These are phyloP conservation scores for Epinephelus fuscoguttatus DNA, from an alignment of 2,113 vertebrate species.

Conservation along the genomic window DNA sequence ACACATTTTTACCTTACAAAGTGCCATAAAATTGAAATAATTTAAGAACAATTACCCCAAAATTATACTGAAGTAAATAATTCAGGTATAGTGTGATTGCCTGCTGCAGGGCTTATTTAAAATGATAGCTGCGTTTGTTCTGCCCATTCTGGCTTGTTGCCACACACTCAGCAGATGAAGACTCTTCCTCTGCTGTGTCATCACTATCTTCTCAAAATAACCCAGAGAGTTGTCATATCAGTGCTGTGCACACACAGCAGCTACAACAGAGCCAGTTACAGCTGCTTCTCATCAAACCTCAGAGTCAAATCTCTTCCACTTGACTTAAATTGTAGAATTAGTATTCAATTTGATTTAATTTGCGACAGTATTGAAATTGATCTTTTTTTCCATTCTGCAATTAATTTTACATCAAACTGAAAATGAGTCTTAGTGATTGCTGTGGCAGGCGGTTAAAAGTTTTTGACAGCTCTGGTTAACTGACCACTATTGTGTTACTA, in stretches of 20 bases:
- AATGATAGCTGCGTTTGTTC: background rate
- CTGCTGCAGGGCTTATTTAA: background rate
- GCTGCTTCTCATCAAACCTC: background rate
- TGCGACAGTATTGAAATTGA: background rate
- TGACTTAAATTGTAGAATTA: background rate
- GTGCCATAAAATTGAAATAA: no score
- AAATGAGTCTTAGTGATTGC: background rate
- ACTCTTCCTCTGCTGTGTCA: background rate
- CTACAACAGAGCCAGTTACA: background rate
- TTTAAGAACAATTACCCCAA: background rate
- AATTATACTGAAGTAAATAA: background rate
- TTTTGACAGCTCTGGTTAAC: background rate
- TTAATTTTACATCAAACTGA: background rate
- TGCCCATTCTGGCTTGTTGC: background rate
- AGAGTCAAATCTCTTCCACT: constrained; percentile 1
- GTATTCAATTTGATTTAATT: background rate
- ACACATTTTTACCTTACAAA: background rate
- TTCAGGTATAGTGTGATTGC: background rate
- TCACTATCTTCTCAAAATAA: constrained; percentile 11
- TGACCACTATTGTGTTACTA: background rate
- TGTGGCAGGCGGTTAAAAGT: no score
- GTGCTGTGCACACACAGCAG: constrained; percentile 5
- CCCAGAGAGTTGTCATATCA: background rate
- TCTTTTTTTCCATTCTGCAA: background rate
- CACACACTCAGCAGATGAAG: background rate